These are phyloP conservation scores for Suillia variegata DNA, from an alignment of 2,888 invertebrate species.

Conservation along the genomic window DNA sequence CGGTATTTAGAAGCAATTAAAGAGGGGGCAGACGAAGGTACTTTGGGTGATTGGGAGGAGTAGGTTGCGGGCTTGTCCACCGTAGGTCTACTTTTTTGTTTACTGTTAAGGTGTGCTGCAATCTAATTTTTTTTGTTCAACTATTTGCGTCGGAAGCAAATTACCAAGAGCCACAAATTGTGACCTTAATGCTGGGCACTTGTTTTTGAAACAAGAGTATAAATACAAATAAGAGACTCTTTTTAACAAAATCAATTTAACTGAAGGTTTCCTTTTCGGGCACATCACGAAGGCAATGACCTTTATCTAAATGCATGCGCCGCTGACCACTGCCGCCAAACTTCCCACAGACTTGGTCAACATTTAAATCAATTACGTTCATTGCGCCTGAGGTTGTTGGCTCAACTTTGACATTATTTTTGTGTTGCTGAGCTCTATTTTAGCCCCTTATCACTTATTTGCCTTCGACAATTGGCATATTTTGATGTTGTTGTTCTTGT, in stretches of 20 bases:
- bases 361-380: neutral
- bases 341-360: too few relatives aligned
- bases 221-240: too few relatives aligned
- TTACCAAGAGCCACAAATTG: conserved; percentile 49
- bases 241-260: too few relatives aligned
- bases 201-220: too few relatives aligned
- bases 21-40: neutral
- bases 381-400: neutral
- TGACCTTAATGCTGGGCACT: too few relatives aligned
- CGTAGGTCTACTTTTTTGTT: conserved; percentile 48
- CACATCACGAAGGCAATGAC: too few relatives aligned
- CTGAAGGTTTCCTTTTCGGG: too few relatives aligned
- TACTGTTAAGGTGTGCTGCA: conserved; percentile 14
- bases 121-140: conserved; percentile 12
- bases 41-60: too few relatives aligned
- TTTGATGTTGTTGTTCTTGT: neutral
- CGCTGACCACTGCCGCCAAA: too few relatives aligned
- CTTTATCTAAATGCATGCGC: too few relatives aligned
- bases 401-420: conserved; percentile 1
- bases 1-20: conserved; percentile 39
- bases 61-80: conserved; percentile 27
- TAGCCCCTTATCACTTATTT: neutral
- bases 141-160: conserved; percentile 39
- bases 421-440: too few relatives aligned
- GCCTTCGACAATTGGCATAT: neutral